These are phyloP conservation scores for Sander vitreus DNA, from an alignment of 2,113 vertebrate species.

Conservation along the genomic window DNA sequence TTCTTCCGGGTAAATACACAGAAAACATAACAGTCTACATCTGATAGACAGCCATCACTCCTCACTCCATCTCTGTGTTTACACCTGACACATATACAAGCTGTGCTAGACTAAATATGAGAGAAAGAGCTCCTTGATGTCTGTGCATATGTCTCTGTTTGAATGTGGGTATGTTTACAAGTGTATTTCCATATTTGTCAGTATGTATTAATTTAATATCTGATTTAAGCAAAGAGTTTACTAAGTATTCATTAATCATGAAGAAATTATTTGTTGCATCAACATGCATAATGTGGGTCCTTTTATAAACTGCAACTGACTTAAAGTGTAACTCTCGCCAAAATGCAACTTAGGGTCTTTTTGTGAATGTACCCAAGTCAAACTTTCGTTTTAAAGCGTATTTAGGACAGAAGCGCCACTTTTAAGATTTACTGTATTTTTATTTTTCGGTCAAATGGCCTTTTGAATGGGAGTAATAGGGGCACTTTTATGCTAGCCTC, in stretches of 20 bases:
- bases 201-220: background rate
- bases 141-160: slow-evolving; percentile 19
- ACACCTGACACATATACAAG: slow-evolving; percentile 33
- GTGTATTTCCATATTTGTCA: background rate
- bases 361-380: too few relatives aligned
- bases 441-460: too few relatives aligned
- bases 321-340: too few relatives aligned
- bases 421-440: too few relatives aligned
- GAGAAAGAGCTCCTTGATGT: slow-evolving; percentile 11
- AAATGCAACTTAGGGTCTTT: too few relatives aligned
- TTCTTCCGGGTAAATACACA: slow-evolving; percentile 77
- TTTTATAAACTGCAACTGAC: too few relatives aligned
- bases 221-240: background rate
- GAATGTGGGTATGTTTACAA: slow-evolving; percentile 1
- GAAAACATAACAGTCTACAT: slow-evolving; percentile 37
- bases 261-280: background rate
- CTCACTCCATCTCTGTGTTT: slow-evolving; percentile 49
- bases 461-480: too few relatives aligned
- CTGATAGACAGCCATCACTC: slow-evolving; percentile 62
- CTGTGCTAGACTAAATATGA: slow-evolving; percentile 56
- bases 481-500: too few relatives aligned
- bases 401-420: too few relatives aligned
- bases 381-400: too few relatives aligned
- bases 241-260: background rate
- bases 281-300: too few relatives aligned